phyloP scores from a whole-genome alignment of 2,888 invertebrate genomes.

The Meliscaeva auricollis region DNA sequence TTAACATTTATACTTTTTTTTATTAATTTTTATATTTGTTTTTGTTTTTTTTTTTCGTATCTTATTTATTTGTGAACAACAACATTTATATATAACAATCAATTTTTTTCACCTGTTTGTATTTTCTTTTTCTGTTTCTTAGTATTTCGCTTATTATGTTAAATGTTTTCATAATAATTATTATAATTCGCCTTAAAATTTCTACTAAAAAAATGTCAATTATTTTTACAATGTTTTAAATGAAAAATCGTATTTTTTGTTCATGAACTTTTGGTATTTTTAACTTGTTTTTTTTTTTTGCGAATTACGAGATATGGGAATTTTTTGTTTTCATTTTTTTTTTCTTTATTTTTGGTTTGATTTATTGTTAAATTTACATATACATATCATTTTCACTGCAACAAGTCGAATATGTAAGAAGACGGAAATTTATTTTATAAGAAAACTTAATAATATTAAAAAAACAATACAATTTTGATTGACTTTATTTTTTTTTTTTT shows the following conservation, averaged over 20 bases:
- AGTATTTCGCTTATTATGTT: constrained; percentile 20
- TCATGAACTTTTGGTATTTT: constrained; percentile 6
- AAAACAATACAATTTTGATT: background rate
- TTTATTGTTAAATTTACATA: constrained; percentile 26
- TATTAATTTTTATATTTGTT: too few relatives aligned
- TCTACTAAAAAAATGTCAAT: background rate
- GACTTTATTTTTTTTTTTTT: background rate
- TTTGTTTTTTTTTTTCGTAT: constrained; percentile 15
- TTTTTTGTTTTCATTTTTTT: constrained; percentile 6
- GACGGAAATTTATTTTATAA: constrained; percentile 19
- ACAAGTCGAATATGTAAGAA: constrained; percentile 25
- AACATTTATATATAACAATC: constrained; percentile 51
- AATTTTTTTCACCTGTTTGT: constrained; percentile 40
- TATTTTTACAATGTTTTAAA: constrained; percentile 30
- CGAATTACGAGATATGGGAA: constrained; percentile 37
- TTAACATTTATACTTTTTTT: constrained; percentile 43
- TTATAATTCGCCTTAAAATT: constrained; percentile 22
- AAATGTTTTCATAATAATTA: background rate
- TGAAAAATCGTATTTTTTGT: constrained; percentile 13
- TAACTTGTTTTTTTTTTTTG: background rate
- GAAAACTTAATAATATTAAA: background rate
- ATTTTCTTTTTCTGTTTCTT: constrained; percentile 1
- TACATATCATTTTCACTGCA: constrained; percentile 17
- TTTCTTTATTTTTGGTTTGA: background rate
- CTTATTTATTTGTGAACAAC: constrained; percentile 57